Evolutionary conservation across 2,888 invertebrate species (phyloP).

Genomic region (Eucriotettix oculatus): DNA sequence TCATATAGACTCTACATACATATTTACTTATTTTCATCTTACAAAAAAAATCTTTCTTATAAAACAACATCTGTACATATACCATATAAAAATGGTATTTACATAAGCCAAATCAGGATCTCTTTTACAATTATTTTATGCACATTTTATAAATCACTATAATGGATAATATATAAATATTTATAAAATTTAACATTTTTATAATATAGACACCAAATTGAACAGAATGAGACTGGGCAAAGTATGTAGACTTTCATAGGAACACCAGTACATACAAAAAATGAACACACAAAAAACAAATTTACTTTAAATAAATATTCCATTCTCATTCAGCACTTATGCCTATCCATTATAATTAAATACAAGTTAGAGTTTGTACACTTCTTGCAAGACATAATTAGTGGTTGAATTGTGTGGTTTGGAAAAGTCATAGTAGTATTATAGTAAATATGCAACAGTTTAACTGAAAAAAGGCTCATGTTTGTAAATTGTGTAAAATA

Average conservation of each 20-base stretch:
- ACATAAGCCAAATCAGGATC: not conserved
- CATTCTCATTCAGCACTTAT: not conserved
- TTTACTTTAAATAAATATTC: not conserved
- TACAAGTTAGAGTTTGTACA: not conserved
- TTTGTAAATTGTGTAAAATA: too few species aligned
- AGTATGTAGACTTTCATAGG: not conserved
- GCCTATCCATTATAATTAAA: not conserved
- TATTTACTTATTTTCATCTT: not conserved
- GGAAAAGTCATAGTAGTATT: too few species aligned
- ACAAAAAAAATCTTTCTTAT: conserved; percentile 1
- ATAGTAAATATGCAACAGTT: too few species aligned
- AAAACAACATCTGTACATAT: conserved; percentile 1
- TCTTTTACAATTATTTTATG: not conserved
- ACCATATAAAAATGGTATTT: not conserved
- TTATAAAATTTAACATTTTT: not conserved
- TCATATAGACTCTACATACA: conserved; percentile 1
- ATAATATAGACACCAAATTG: not conserved
- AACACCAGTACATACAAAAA: not conserved
- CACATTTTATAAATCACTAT: not conserved
- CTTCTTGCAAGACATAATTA: not conserved
- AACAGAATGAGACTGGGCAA: not conserved
- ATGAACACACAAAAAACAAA: not conserved
- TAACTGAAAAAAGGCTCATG: too few species aligned
- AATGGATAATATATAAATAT: not conserved
- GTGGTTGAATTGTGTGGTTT: too few species aligned